Conservation (phyloP, 2,113 vertebrate genomes). For the Varanus komodoensis region DNA sequence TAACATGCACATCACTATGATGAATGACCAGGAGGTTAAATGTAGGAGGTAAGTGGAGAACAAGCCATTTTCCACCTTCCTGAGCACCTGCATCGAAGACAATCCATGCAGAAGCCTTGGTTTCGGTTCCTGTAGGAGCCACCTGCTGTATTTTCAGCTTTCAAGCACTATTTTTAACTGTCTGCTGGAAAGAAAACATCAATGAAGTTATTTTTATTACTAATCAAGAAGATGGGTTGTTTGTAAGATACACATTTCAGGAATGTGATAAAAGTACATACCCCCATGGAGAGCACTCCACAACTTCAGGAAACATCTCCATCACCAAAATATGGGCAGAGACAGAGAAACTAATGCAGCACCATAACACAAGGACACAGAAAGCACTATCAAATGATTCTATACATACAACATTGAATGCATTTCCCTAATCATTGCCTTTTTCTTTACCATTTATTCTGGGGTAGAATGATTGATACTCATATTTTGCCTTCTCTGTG, state of each 20-base stretch:
- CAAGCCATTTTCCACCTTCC: conserved; percentile 31
- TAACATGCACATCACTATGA: conserved; percentile 1
- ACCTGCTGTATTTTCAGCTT: conserved; percentile 48
- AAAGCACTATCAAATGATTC: neutral
- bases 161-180: neutral
- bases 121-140: conserved; percentile 48
- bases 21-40: conserved; percentile 61
- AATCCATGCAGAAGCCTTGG: conserved; percentile 53
- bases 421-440: neutral
- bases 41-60: conserved; percentile 52
- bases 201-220: conserved; percentile 50
- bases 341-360: neutral
- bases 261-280: neutral
- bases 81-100: conserved; percentile 61
- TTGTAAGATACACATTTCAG: conserved; percentile 39
- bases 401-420: neutral
- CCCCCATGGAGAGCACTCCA: conserved; percentile 17
- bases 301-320: neutral
- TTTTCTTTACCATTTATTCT: neutral
- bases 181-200: conserved; percentile 49
- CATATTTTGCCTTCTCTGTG: neutral
- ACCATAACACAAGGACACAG: neutral
- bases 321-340: conserved; percentile 1
- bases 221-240: conserved; percentile 52
- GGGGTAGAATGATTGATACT: neutral